Evolutionary conservation across 2,113 vertebrate species (phyloP).

Genomic region (Gymnobelideus leadbeateri): DNA sequence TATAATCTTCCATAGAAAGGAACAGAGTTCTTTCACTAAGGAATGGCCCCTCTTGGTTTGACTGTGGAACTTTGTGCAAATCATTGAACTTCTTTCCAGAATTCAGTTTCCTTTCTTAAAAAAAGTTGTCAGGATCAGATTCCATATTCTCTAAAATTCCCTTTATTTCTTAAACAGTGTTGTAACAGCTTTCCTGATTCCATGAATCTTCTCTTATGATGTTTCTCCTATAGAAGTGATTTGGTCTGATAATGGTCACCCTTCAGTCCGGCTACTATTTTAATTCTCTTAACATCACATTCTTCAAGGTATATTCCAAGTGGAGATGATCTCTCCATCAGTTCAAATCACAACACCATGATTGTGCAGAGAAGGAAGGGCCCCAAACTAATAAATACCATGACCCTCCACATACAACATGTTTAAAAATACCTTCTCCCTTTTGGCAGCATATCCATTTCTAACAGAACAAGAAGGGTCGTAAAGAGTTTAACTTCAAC

Average conservation of each 20-base stretch:
- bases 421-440: background rate
- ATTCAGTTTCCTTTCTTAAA: background rate
- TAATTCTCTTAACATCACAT: background rate
- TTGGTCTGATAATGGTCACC: background rate
- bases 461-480: background rate
- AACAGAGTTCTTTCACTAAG: background rate
- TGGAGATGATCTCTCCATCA: background rate
- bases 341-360: background rate
- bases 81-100: background rate
- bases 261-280: background rate
- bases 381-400: background rate
- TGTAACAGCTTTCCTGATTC: background rate
- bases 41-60: background rate
- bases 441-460: background rate
- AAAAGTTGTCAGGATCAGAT: background rate
- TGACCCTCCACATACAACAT: background rate
- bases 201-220: background rate
- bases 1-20: background rate
- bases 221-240: background rate
- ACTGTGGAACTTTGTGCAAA: background rate
- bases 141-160: background rate
- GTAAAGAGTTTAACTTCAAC: constrained; percentile 1
- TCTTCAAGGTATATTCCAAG: background rate
- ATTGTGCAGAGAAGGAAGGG: background rate
- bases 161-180: background rate